These are phyloP conservation scores for Ylistrum balloti DNA, from an alignment of 1,140 invertebrate genomes.

Conservation along the genomic window DNA sequence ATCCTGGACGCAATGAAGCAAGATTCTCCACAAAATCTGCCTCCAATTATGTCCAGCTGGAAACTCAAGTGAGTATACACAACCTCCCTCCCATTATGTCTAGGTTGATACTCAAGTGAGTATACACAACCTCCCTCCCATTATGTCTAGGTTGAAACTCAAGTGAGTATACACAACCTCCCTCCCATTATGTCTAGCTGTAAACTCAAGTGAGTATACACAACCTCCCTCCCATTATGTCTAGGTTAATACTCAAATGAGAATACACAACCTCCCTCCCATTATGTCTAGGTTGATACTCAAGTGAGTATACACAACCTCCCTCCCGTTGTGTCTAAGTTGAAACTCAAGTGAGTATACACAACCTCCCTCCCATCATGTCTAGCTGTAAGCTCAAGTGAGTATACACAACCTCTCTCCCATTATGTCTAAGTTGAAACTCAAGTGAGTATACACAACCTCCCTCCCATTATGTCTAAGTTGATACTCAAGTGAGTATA, in stretches of 20 bases:
- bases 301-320: constrained; percentile 10
- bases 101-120: no score
- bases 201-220: not conserved
- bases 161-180: constrained; percentile 75
- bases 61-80: constrained; percentile 76
- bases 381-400: no score
- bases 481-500: not conserved
- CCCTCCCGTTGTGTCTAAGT: constrained; percentile 74
- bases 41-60: constrained; percentile 79
- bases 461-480: constrained; percentile 71
- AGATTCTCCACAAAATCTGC: constrained; percentile 70
- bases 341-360: constrained; percentile 78
- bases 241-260: constrained; percentile 71
- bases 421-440: no score
- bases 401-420: no score
- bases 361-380: no score
- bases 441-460: constrained; percentile 43
- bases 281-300: no score
- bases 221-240: constrained; percentile 65
- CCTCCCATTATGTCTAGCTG: constrained; percentile 66
- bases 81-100: no score
- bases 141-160: constrained; percentile 80
- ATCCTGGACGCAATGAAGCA: constrained; percentile 81
- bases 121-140: constrained; percentile 48
- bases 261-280: no score